Evolutionary conservation across 2,113 vertebrate species (phyloP).

Genomic region (Girardinichthys multiradiatus): DNA sequence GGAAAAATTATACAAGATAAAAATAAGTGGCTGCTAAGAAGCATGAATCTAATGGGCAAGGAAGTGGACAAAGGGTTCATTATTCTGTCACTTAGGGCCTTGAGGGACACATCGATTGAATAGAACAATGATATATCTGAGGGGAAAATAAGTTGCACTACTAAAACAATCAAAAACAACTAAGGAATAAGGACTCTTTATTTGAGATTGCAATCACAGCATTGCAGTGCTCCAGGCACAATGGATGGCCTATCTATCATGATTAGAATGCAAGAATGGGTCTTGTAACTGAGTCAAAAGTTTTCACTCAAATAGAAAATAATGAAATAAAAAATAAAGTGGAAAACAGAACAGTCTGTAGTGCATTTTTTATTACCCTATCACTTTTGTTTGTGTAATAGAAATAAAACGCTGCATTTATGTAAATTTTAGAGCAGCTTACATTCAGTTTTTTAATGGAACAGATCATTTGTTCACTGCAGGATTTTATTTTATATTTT

Average conservation of each 20-base stretch:
- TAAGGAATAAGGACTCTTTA: conserved; percentile 37
- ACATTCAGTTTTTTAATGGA: too few species aligned
- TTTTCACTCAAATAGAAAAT: background rate
- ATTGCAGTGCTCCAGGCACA: conserved; percentile 43
- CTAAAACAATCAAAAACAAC: conserved; percentile 24
- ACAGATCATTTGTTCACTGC: too few species aligned
- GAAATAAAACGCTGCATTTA: too few species aligned
- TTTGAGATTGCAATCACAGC: conserved; percentile 53
- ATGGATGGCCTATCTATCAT: conserved; percentile 44
- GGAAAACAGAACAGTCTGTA: too few species aligned
- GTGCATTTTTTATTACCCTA: too few species aligned
- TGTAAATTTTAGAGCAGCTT: too few species aligned
- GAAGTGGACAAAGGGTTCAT: conserved; percentile 46
- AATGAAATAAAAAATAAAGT: too few species aligned
- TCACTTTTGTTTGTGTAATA: too few species aligned
- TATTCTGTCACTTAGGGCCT: conserved; percentile 67
- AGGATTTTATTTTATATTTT: too few species aligned
- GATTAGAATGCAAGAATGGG: conserved; percentile 34
- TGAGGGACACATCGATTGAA: conserved; percentile 20
- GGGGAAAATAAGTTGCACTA: background rate
- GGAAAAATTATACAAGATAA: conserved; percentile 3
- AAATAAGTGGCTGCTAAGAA: conserved; percentile 38
- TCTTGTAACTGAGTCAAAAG: conserved; percentile 43
- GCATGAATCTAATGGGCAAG: conserved; percentile 16
- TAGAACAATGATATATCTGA: conserved; percentile 52